Base-by-base conservation (phyloP, 2,113 vertebrate species). In the Coryphaenoides rupestris region DNA sequence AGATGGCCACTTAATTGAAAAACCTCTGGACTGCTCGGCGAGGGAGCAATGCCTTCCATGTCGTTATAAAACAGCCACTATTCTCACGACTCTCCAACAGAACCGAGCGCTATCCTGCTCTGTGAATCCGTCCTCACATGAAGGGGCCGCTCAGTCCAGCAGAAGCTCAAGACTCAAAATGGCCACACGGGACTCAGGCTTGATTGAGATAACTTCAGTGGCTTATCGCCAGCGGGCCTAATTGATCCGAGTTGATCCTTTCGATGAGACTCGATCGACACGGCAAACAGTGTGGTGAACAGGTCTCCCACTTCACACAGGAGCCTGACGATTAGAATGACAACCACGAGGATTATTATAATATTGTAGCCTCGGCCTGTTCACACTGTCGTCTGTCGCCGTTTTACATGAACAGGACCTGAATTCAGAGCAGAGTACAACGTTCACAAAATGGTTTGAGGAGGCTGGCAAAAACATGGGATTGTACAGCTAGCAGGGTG, bases 101-200 rank as follows among this genome's bases (percentile, higher is more conserved):
- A n/a, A n/a, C n/a, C 69, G 81, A 83, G 82, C 84, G 80, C 86
- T 40, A 75, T 62, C 58, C 21, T 69, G 2, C 2, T 64, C 74
- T 63, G 77, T 82, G 84, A 81, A 86, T 84, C 86, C 59, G 55
- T 78, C 73, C 72, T 65, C 73, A 70, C 74, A 75, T 84, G 84
- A 83, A 81, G 28, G 68, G 63, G 69, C 64, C 63, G 72, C 81
- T 79, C 77, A 82, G 76, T 85, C 77, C 84, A 82, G 84, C 78
- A 74, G 77, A 82, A 84, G 77, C 66, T n/a, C n/a, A n/a, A 75
- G 79, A 70, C 74, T 64, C 77, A 74, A 56, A 73, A 69, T 65
- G 58, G 73, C 67, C 79, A 40, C 33, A 40, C 13, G 33, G 33
- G 33, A 40, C 9, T 10, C 33, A 12, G 9, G 33, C n/a, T 69